Evolutionary conservation across 2,888 invertebrate species (phyloP).

Genomic region (Brenthis hecate): DNA sequence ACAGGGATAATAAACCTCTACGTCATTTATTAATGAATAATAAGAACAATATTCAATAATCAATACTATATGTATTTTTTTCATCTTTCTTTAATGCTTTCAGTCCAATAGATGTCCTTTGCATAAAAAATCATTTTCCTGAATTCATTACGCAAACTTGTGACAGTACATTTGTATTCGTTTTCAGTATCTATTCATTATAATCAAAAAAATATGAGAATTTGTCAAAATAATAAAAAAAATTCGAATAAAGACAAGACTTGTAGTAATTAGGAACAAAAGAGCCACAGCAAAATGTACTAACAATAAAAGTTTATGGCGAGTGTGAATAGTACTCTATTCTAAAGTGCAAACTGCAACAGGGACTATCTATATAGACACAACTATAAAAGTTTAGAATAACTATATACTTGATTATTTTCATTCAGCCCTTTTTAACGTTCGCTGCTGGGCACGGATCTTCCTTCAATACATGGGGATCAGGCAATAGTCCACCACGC

Average conservation of each 20-base stretch:
- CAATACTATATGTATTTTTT: not conserved
- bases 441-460: no score
- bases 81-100: no score
- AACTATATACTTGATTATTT: not conserved
- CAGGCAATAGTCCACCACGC: no score
- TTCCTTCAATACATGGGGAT: no score
- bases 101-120: no score
- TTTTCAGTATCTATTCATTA: no score
- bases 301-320: not conserved
- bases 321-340: not conserved
- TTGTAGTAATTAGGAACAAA: not conserved
- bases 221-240: no score
- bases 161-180: no score
- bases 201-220: no score
- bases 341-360: slow-evolving; percentile 5
- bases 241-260: not conserved
- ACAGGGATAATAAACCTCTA: not conserved
- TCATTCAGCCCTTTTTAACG: not conserved
- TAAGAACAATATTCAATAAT: not conserved
- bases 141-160: no score
- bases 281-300: not conserved
- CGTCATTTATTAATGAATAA: not conserved
- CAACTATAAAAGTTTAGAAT: slow-evolving; percentile 1
- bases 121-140: no score
- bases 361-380: not conserved